These are phyloP conservation scores for Asarcornis scutulata DNA, from an alignment of 2,113 vertebrate species.

Conservation along the genomic window DNA sequence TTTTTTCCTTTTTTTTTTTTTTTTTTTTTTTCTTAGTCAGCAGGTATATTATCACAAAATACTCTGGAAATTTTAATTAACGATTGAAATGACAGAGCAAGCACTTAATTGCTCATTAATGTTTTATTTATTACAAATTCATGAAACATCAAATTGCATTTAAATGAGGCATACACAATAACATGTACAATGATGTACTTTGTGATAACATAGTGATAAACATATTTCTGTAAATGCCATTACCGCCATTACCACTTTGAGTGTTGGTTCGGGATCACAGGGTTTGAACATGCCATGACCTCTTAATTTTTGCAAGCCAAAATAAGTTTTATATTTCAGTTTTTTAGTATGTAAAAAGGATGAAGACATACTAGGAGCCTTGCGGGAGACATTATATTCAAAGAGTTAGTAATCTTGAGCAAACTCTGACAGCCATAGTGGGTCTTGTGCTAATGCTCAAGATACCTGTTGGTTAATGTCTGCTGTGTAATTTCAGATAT, in stretches of 20 bases:
- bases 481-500: neutral
- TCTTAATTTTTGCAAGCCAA: neutral
- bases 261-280: neutral
- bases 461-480: neutral
- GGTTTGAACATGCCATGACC: neutral
- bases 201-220: neutral
- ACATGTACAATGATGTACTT: neutral
- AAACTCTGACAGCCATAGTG: neutral
- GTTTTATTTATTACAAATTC: conserved; percentile 17
- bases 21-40: neutral
- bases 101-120: neutral
- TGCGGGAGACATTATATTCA: neutral
- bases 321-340: neutral
- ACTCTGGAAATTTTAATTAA: neutral
- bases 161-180: conserved; percentile 8
- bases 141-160: neutral
- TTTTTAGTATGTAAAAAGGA: neutral
- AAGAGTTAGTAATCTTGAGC: neutral
- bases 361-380: neutral
- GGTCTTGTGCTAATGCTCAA: neutral
- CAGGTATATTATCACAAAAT: neutral
- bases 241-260: neutral
- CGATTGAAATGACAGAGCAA: neutral
- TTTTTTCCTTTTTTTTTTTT: neutral
- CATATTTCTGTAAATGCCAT: neutral